phyloP scores from a whole-genome alignment of 1,140 invertebrate genomes.

The Odontomachus brunneus region DNA sequence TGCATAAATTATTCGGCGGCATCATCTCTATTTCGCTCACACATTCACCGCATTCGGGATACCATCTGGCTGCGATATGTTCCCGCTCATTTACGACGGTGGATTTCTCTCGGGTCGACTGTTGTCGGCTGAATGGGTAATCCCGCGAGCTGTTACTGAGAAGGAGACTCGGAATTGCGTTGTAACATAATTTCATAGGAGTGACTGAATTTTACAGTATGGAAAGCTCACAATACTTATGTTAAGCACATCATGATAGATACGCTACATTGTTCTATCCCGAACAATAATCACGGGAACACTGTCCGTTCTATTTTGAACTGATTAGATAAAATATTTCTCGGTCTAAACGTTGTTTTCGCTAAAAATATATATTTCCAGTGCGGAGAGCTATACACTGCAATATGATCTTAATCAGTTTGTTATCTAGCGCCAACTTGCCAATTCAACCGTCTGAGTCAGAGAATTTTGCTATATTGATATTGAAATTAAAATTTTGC shows the following conservation, averaged over 20 bases:
- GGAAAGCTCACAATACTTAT: slow-evolving; percentile 33
- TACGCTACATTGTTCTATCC: not conserved
- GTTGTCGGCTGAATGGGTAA: slow-evolving; percentile 45
- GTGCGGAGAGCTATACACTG: too few species aligned
- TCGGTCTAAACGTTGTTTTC: not conserved
- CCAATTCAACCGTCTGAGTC: too few species aligned
- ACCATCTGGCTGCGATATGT: not conserved
- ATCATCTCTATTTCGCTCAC: slow-evolving; percentile 46
- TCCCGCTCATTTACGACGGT: slow-evolving; percentile 35
- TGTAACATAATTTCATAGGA: slow-evolving; percentile 60
- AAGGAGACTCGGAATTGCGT: too few species aligned
- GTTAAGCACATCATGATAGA: not conserved
- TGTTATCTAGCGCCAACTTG: too few species aligned
- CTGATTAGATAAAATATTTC: slow-evolving; percentile 13
- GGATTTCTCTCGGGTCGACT: slow-evolving; percentile 28
- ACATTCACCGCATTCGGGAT: not conserved
- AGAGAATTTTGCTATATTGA: too few species aligned
- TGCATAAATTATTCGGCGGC: slow-evolving; percentile 31
- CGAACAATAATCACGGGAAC: not conserved
- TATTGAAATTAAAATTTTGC: too few species aligned
- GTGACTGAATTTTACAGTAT: too few species aligned
- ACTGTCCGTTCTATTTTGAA: not conserved
- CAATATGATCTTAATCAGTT: too few species aligned
- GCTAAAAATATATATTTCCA: too few species aligned
- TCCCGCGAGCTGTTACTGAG: slow-evolving; percentile 55